A percentile compares a stretch with the other conserved stretches of the same genome.
phyloP scores from a whole-genome alignment of 2,888 invertebrate genomes.

The Drosophila robusta region DNA sequence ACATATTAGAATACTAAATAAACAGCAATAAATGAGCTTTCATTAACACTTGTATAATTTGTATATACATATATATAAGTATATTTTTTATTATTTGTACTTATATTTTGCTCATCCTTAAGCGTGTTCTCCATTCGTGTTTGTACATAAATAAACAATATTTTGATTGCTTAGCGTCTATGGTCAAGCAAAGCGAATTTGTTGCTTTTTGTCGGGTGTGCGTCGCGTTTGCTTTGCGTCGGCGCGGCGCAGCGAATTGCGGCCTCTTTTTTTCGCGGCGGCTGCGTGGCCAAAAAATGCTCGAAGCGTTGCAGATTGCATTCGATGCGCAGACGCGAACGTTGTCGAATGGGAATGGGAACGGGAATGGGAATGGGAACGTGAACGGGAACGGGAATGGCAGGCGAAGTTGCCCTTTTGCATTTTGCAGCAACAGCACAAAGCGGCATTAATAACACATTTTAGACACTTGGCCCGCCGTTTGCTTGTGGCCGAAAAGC shows the following conservation, averaged over 20 bases:
- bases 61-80: too few species aligned
- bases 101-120: not conserved
- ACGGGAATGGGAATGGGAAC: not conserved
- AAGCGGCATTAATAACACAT: slow-evolving; percentile 75
- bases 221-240: slow-evolving; percentile 6
- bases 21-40: too few species aligned
- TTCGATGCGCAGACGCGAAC: slow-evolving; percentile 70
- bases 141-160: not conserved
- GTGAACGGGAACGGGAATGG: not conserved
- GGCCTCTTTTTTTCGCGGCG: slow-evolving; percentile 48
- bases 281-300: slow-evolving; percentile 65
- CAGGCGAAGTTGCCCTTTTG: slow-evolving; percentile 61
- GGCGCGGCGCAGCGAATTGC: slow-evolving; percentile 60
- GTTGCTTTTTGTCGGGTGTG: slow-evolving; percentile 51
- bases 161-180: not conserved
- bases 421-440: slow-evolving; percentile 45
- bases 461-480: slow-evolving; percentile 67
- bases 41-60: too few species aligned
- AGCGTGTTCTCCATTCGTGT: not conserved
- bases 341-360: slow-evolving; percentile 28
- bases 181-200: slow-evolving; percentile 41
- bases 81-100: not conserved
- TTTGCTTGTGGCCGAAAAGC: slow-evolving; percentile 49
- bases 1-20: too few species aligned
- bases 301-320: slow-evolving; percentile 82